Percentiles rank a stretch among this genome's conserved stretches.
Evolutionary conservation across 2,113 vertebrate genomes (phyloP).

Genomic region (Semnornis frantzii): DNA sequence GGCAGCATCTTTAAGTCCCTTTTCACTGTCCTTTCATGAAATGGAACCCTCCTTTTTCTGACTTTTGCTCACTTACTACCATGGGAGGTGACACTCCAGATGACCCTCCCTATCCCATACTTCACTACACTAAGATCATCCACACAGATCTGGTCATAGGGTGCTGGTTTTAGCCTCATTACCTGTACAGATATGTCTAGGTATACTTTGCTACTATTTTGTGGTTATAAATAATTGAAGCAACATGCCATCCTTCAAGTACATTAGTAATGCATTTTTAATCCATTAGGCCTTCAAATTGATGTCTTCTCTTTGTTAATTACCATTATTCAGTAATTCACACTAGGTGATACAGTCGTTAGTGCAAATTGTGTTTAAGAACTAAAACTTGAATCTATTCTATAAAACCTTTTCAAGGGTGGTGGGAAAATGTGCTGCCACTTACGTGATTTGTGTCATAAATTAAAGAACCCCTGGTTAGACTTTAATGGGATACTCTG

Average conservation of each 20-base stretch:
- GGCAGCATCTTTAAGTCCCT: not conserved
- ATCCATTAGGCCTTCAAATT: slow-evolving; percentile 15
- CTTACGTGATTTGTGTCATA: slow-evolving; percentile 4
- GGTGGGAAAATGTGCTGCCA: not conserved
- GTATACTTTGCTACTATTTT: not conserved
- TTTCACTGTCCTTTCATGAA: not conserved
- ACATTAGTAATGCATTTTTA: not conserved
- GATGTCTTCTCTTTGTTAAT: not conserved
- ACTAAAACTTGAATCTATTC: not conserved
- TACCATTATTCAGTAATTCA: slow-evolving; percentile 29
- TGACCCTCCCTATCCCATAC: not conserved
- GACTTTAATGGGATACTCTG: slow-evolving; percentile 6
- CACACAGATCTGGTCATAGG: not conserved
- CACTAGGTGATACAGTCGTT: not conserved
- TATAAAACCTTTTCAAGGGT: not conserved
- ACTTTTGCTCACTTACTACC: not conserved
- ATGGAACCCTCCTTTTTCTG: not conserved
- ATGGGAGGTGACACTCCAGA: not conserved
- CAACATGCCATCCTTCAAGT: not conserved
- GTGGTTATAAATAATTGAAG: not conserved
- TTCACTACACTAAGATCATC: not conserved
- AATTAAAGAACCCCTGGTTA: not conserved
- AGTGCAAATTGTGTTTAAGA: slow-evolving; percentile 35
- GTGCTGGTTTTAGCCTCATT: not conserved
- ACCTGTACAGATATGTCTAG: not conserved